These are phyloP conservation scores for Mus spretus DNA, from an alignment of 2,797 vertebrate species.

Conservation along the genomic window DNA sequence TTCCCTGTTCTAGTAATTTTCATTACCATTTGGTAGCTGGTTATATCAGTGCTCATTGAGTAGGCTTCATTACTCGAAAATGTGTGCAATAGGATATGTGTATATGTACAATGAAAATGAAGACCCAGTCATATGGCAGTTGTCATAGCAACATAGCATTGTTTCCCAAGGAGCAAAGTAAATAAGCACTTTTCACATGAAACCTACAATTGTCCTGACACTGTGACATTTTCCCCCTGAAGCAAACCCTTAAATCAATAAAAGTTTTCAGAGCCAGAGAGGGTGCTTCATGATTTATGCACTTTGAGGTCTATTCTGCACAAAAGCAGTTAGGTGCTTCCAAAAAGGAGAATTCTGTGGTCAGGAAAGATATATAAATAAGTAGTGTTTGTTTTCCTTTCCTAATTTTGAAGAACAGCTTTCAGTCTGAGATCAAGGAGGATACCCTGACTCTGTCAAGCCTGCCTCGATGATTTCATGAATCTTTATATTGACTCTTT, in stretches of 20 bases:
- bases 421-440: not conserved
- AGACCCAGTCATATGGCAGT: constrained; percentile 50
- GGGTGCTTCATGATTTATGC: constrained; percentile 64
- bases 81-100: not conserved
- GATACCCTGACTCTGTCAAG: not conserved
- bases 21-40: not conserved
- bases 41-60: not conserved
- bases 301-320: constrained; percentile 60
- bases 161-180: constrained; percentile 79
- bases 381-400: not conserved
- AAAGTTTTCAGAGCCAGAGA: constrained; percentile 55
- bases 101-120: not conserved
- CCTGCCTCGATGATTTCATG: constrained; percentile 41
- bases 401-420: constrained; percentile 17
- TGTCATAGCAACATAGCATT: constrained; percentile 80
- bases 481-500: not conserved
- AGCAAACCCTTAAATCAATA: constrained; percentile 81
- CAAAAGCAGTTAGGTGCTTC: constrained; percentile 26
- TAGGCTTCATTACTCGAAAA: constrained; percentile 21
- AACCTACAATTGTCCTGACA: constrained; percentile 76
- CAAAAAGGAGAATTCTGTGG: constrained; percentile 5
- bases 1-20: constrained; percentile 34
- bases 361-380: not conserved
- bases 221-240: constrained; percentile 80
- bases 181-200: constrained; percentile 79